Evolutionary conservation across 2,888 invertebrate genomes (phyloP).

Genomic region (Drosophila putrida): DNA sequence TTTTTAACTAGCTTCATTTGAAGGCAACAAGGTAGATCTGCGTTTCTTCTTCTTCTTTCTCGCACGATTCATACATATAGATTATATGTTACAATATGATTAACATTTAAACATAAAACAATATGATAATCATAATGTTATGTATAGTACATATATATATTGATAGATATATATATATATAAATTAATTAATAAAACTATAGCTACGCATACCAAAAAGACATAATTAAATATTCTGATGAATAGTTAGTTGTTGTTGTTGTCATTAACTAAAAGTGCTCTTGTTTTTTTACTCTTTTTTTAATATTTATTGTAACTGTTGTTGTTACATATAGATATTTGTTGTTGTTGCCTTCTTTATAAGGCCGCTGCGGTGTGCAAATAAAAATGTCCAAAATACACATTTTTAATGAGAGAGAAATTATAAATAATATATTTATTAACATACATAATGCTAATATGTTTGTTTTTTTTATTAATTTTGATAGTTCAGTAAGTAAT

Average conservation of each 20-base stretch:
- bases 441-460: conserved; percentile 1
- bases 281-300: conserved; percentile 18
- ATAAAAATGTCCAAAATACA: conserved; percentile 23
- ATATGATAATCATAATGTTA: conserved; percentile 42
- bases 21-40: conserved; percentile 84
- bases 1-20: conserved; percentile 84
- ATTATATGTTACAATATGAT: conserved; percentile 42
- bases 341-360: conserved; percentile 47
- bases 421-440: conserved; percentile 7
- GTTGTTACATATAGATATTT: conserved; percentile 15
- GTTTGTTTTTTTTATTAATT: conserved; percentile 14
- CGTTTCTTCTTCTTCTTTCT: conserved; percentile 41
- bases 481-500: conserved; percentile 17
- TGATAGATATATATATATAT: conserved; percentile 56
- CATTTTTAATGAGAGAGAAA: conserved; percentile 8
- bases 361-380: conserved; percentile 78
- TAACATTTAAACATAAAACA: conserved; percentile 60
- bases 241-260: conserved; percentile 25
- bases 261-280: conserved; percentile 66
- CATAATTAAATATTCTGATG: conserved; percentile 21
- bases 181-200: conserved; percentile 71
- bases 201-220: conserved; percentile 69
- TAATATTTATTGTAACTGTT: conserved; percentile 15
- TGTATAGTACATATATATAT: conserved; percentile 26
- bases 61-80: conserved; percentile 67